phyloP scores from a whole-genome alignment of 2,888 invertebrate genomes.

The Ceraclea dissimilis region DNA sequence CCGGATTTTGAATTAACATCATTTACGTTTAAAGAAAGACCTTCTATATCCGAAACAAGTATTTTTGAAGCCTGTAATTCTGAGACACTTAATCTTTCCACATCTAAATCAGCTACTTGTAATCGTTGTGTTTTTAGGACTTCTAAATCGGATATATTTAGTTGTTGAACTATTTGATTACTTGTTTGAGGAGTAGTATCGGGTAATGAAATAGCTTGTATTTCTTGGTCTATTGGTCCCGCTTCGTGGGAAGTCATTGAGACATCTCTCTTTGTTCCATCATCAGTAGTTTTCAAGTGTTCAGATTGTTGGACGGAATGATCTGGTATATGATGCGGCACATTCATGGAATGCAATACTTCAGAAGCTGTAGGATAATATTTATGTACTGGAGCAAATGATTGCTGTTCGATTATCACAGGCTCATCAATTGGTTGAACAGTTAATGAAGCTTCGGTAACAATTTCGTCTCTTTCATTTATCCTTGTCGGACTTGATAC shows the following conservation, averaged over 20 bases:
- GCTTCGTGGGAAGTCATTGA: neutral
- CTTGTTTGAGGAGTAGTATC: slow-evolving; percentile 3
- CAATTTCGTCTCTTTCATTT: slow-evolving; percentile 51
- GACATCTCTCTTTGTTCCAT: neutral
- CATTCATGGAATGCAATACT: neutral
- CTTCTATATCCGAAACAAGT: slow-evolving; percentile 73
- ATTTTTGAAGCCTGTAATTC: slow-evolving; percentile 74
- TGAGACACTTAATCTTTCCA: slow-evolving; percentile 69
- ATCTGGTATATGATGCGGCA: neutral
- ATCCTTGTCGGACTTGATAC: slow-evolving; percentile 54
- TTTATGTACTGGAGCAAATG: slow-evolving; percentile 19
- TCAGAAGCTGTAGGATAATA: slow-evolving; percentile 4
- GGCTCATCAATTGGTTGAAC: slow-evolving; percentile 55
- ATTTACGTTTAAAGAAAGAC: slow-evolving; percentile 61
- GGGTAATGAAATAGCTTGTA: neutral
- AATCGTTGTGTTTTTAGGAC: slow-evolving; percentile 53
- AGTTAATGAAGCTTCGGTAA: slow-evolving; percentile 58
- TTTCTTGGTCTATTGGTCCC: neutral
- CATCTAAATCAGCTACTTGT: slow-evolving; percentile 68
- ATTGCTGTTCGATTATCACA: slow-evolving; percentile 29
- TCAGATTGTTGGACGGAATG: neutral
- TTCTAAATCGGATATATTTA: slow-evolving; percentile 30
- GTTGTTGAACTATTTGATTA: neutral
- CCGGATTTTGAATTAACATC: slow-evolving; percentile 66
- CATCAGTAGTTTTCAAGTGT: neutral